phyloP scores from a whole-genome alignment of 1,140 invertebrate species.

The Globodera ellingtonae region DNA sequence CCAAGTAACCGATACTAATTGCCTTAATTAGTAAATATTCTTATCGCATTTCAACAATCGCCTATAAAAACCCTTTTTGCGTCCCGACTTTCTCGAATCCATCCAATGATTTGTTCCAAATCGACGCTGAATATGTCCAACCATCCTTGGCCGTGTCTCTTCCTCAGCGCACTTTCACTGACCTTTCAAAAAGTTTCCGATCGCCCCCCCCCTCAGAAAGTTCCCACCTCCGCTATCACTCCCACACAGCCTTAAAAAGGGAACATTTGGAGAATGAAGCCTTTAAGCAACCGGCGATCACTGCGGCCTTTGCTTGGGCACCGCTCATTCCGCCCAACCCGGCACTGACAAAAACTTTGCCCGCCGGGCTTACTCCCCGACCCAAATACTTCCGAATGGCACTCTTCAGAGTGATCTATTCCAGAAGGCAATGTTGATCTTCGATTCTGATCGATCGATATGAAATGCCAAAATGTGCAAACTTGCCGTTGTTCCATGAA shows the following conservation, averaged over 20 bases:
- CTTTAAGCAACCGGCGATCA: conserved; percentile 71
- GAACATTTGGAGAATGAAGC: not conserved
- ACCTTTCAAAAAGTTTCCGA: conserved; percentile 68
- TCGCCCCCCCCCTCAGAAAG: not conserved
- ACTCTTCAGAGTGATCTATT: conserved; percentile 73
- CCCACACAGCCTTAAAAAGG: conserved; percentile 66
- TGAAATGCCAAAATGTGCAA: not conserved
- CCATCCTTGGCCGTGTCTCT: conserved; percentile 72
- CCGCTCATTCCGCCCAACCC: conserved; percentile 75
- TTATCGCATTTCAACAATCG: not conserved
- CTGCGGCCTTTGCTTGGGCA: conserved; percentile 74
- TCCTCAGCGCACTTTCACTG: conserved; percentile 70
- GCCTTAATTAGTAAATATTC: conserved; percentile 38
- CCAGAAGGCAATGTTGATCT: conserved; percentile 17
- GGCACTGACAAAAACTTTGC: conserved; percentile 74
- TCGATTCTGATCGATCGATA: not conserved
- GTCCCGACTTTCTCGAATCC: conserved; percentile 67
- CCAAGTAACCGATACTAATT: conserved; percentile 73
- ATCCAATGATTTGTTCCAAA: conserved; percentile 69
- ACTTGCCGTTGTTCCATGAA: conserved; percentile 74
- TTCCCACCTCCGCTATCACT: conserved; percentile 73
- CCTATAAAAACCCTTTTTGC: conserved; percentile 45
- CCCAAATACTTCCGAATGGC: conserved; percentile 73
- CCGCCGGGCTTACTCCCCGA: conserved; percentile 67
- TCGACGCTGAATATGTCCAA: conserved; percentile 69